A percentile compares a stretch with the other conserved stretches of the same genome.
These are phyloP conservation scores for Ostrea edulis DNA, from an alignment of 1,140 invertebrate genomes.

Conservation along the genomic window DNA sequence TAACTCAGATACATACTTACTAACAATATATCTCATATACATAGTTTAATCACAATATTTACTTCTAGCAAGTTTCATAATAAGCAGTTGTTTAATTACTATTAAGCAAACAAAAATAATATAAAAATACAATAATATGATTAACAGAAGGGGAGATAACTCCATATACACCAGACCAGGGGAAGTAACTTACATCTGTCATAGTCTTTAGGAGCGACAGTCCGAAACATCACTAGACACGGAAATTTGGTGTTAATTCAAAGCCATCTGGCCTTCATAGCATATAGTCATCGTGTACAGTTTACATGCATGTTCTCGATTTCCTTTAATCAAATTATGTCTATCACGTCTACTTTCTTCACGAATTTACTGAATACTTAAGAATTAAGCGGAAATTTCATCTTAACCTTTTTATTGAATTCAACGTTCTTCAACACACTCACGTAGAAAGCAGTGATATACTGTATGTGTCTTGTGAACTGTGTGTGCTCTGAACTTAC, in stretches of 20 bases:
- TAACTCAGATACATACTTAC: no score
- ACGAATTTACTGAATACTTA: not conserved
- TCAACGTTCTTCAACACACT: not conserved
- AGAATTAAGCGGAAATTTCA: not conserved
- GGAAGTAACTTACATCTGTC: conserved; percentile 17
- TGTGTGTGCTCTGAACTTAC: conserved; percentile 61
- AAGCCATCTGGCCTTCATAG: not conserved
- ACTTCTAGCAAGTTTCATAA: not conserved
- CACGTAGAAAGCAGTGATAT: not conserved
- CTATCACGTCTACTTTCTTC: not conserved
- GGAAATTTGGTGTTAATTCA: conserved; percentile 8
- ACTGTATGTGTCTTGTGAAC: no score
- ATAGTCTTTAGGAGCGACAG: not conserved
- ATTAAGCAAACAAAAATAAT: conserved; percentile 12
- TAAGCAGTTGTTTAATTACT: not conserved
- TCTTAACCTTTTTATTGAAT: not conserved
- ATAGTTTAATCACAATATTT: no score
- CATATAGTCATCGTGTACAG: not conserved
- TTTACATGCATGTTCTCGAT: not conserved
- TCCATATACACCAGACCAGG: conserved; percentile 19
- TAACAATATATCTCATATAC: no score
- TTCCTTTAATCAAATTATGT: not conserved
- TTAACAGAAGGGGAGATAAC: conserved; percentile 17
- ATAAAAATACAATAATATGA: conserved; percentile 26
- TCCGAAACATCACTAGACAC: conserved; percentile 23